Percentiles rank a stretch among this genome's conserved stretches.
These are phyloP conservation scores for Dilophus febrilis DNA, from an alignment of 2,888 invertebrate genomes.

Conservation along the genomic window DNA sequence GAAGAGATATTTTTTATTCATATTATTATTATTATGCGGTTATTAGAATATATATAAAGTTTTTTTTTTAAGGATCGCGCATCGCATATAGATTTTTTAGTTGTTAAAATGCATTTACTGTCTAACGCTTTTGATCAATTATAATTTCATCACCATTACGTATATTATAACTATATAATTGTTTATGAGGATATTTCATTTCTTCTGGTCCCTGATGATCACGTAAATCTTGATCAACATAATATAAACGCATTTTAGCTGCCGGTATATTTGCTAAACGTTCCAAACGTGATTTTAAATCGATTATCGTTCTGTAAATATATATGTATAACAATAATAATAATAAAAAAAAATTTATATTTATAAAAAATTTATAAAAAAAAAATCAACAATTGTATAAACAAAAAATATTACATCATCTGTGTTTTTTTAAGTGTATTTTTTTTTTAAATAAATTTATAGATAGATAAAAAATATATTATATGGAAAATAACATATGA, in stretches of 20 bases:
- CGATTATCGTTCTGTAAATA: conserved; percentile 63
- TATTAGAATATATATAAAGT: no score
- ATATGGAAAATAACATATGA: no score
- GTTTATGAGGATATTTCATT: conserved; percentile 76
- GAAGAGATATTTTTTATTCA: no score
- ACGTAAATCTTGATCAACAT: conserved; percentile 64
- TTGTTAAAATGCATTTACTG: no score
- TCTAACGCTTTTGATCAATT: conserved; percentile 54
- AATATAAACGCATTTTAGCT: conserved; percentile 74
- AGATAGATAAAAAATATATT: no score
- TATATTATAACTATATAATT: conserved; percentile 81
- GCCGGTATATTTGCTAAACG: conserved; percentile 65
- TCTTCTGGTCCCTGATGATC: conserved; percentile 68
- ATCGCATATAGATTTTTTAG: no score
- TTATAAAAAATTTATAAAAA: background rate
- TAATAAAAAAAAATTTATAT: conserved; percentile 2
- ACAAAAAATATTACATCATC: no score
- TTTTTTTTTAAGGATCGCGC: no score
- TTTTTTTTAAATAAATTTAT: background rate
- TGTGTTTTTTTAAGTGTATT: no score
- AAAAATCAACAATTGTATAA: background rate
- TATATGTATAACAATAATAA: no score
- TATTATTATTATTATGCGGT: no score
- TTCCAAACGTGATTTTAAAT: conserved; percentile 65
- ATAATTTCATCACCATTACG: conserved; percentile 80